Evolutionary conservation across 2,113 vertebrate species (phyloP).

Genomic region (Xiphorhynchus elegans): DNA sequence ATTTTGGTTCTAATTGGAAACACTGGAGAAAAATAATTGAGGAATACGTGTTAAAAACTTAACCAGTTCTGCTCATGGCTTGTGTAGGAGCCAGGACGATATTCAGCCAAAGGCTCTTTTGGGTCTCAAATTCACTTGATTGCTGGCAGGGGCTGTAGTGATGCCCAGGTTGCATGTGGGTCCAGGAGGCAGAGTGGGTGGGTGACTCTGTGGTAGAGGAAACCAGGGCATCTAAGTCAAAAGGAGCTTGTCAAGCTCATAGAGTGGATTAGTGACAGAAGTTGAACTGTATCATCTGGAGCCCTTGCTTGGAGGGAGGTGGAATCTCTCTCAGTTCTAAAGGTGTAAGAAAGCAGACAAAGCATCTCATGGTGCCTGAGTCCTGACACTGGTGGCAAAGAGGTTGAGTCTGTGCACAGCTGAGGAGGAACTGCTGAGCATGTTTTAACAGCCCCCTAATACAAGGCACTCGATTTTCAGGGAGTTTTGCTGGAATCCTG

Average conservation of each 20-base stretch:
- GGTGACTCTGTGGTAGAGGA: background rate
- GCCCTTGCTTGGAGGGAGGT: background rate
- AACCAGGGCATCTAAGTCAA: no score
- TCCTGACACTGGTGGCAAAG: background rate
- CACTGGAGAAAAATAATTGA: background rate
- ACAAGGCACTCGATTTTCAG: background rate
- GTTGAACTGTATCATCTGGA: background rate
- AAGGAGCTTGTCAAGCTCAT: background rate
- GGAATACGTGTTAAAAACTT: background rate
- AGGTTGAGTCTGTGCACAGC: background rate
- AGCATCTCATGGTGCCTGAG: background rate
- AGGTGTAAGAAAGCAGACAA: background rate
- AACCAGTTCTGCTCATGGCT: background rate
- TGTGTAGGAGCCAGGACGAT: background rate
- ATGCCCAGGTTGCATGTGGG: rapidly evolving
- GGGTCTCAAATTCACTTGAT: background rate
- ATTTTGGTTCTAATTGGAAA: background rate
- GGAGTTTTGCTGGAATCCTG: background rate
- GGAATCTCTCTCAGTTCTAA: background rate
- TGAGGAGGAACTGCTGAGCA: background rate
- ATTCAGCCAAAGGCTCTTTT: background rate
- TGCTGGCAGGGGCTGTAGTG: background rate
- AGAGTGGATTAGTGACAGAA: background rate
- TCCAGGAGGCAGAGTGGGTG: background rate
- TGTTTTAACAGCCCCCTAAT: background rate